Percentiles rank a stretch among this genome's conserved stretches.
Evolutionary conservation across 2,113 vertebrate genomes (phyloP).

Genomic region (Xyrauchen texanus): DNA sequence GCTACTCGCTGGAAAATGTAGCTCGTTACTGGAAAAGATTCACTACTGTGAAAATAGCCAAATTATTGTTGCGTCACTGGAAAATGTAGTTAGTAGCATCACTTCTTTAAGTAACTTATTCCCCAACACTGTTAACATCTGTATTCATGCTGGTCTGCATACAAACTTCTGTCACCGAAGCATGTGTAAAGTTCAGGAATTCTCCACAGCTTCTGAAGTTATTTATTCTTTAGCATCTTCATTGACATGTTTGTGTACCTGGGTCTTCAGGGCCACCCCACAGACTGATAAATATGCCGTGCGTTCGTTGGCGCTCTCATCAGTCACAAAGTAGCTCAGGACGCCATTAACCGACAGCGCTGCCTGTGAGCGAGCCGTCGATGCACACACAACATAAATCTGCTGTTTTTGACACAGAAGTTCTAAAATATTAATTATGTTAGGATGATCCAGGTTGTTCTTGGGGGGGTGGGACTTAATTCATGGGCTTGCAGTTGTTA

Average conservation of each 20-base stretch:
- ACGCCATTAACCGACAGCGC: conserved; percentile 68
- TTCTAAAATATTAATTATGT: conserved; percentile 74
- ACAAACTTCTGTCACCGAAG: not conserved
- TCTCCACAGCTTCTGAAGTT: conserved; percentile 1
- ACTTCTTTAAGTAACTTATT: too few species aligned
- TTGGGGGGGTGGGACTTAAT: conserved; percentile 65
- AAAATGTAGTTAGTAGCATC: too few species aligned
- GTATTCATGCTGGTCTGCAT: not conserved
- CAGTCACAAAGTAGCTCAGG: conserved; percentile 67
- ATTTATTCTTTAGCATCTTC: conserved; percentile 5
- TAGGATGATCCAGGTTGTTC: conserved; percentile 68
- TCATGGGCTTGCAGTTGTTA: conserved; percentile 66
- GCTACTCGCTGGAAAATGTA: too few species aligned
- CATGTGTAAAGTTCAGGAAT: conserved; percentile 8
- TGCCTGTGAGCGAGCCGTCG: conserved; percentile 74
- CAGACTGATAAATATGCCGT: conserved; percentile 52
- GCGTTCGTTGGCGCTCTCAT: conserved; percentile 62
- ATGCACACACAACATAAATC: conserved; percentile 52
- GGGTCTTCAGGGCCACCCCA: conserved; percentile 12
- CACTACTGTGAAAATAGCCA: too few species aligned
- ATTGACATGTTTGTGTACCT: conserved; percentile 35
- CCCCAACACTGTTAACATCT: too few species aligned
- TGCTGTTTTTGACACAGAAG: conserved; percentile 69
- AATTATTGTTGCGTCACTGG: too few species aligned
- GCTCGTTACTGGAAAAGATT: too few species aligned